A percentile compares a stretch with the other conserved stretches of the same genome.
Evolutionary conservation across 1,140 invertebrate genomes (phyloP).

Genomic region (Apis mellifera): Amel_HAv3.1 CM009936.2:4485501-4486000

Average conservation of each 20-base stretch:
- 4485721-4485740: too few relatives aligned
- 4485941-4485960: too few relatives aligned
- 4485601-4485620: not conserved
- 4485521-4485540: conserved; percentile 27
- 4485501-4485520: conserved; percentile 48
- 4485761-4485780: too few relatives aligned
- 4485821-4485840: not conserved
- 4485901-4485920: too few relatives aligned
- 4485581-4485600: too few relatives aligned
- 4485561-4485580: not conserved
- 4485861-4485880: not conserved
- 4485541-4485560: conserved; percentile 32
- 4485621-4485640: not conserved
- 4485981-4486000: not conserved
- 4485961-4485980: not conserved
- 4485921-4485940: too few relatives aligned
- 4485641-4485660: not conserved
- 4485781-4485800: too few relatives aligned
- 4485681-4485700: not conserved
- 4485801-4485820: too few relatives aligned
- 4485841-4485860: not conserved
- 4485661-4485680: not conserved
- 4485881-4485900: too few relatives aligned
- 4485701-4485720: too few relatives aligned
- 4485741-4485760: too few relatives aligned